Base-by-base conservation (phyloP, 2,888 invertebrate genomes). In the Eucriotettix oculatus region DNA sequence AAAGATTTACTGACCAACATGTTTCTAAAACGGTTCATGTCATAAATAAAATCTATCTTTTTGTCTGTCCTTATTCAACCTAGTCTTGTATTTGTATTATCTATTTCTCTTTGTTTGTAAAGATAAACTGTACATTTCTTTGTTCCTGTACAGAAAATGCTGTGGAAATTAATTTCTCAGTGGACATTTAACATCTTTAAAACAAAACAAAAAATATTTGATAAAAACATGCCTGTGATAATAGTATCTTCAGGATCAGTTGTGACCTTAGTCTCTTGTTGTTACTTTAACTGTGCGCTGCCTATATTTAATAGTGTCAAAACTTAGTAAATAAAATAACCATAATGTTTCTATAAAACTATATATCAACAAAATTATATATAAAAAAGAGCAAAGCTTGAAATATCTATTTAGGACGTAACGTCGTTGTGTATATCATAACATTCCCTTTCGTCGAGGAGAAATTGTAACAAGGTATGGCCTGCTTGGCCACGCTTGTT, bases 201-300 rank as follows among this genome's bases (percentile, higher is more conserved):
- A 52, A 42, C 54, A 29, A 55, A 56, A 54, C 43, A 53, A 44
- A 58, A 61, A 29, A 10, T 14, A 56, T 59, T 61, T 41, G 53
- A 56, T 63, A 69, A 72, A 76, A 79, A 77, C 77, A 79, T 78
- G 80, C 81, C 81, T 81, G 81, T 81, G 81, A 81, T 81, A 81
- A 79, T 80, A 80, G 79, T 79, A 80, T 80, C 78, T 80, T 80
- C 79, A 79, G 80, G 79, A 80, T 80, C 79, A 79, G 79, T 80
- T 80, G 79, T 80, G 80, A 80, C 79, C 79, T 80, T 80, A 79
- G 79, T 79, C 78, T 64, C 62, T 64, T 62, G 64, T 65, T 64
- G 61, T 64, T 65, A 29, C 29, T 29, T 29, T 65, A 63, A 63
- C 62, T 62, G 60, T 62, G 58, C 53, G 66, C 64, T 65, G 65